These are phyloP conservation scores for Phyllotreta striolata DNA, from an alignment of 2,888 invertebrate species.

Conservation along the genomic window DNA sequence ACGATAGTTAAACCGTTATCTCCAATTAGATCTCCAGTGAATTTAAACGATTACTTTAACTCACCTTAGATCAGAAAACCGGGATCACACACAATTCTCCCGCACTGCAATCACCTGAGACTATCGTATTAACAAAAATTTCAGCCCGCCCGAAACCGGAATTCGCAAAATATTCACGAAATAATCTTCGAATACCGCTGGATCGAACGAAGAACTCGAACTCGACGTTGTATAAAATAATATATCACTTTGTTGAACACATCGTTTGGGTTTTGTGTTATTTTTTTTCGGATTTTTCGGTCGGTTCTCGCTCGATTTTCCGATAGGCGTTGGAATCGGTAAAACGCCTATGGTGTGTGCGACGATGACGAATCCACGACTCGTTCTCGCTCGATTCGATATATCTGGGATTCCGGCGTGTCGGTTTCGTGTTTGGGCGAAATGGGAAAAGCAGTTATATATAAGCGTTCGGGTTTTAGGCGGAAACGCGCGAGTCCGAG, in stretches of 20 bases:
- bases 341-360: no score
- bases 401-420: slow-evolving; percentile 33
- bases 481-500: slow-evolving; percentile 37
- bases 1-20: no score
- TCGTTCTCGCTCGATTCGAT: slow-evolving; percentile 26
- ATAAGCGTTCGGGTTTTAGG: slow-evolving; percentile 36
- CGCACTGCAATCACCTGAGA: no score
- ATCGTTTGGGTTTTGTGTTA: slow-evolving; percentile 23
- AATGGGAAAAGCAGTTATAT: slow-evolving; percentile 42
- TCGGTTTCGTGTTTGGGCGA: slow-evolving; percentile 24
- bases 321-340: slow-evolving; percentile 31
- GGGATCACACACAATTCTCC: no score
- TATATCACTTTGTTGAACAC: slow-evolving; percentile 39
- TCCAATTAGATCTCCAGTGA: no score
- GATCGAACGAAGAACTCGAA: slow-evolving; percentile 5
- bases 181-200: not conserved
- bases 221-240: not conserved
- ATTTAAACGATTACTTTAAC: no score
- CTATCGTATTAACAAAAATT: no score
- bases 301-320: not conserved
- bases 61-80: no score
- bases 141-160: no score
- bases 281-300: no score
- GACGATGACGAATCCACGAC: slow-evolving; percentile 1
- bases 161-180: no score